Evolutionary conservation across 1,140 invertebrate species (phyloP).

Genomic region (Hyles euphorbiae): DNA sequence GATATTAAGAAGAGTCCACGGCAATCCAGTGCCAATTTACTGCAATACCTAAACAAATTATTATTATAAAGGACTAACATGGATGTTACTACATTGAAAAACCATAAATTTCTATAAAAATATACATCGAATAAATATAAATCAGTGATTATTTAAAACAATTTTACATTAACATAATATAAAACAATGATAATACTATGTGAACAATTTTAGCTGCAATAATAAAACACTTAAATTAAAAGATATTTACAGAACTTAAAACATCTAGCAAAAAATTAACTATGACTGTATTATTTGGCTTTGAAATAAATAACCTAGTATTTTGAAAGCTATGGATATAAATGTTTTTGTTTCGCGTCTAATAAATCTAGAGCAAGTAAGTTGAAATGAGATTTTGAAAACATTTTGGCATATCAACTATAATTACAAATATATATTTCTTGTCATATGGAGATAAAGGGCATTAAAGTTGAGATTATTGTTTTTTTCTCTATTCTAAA

Average conservation of each 20-base stretch:
- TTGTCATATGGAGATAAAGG: too few relatives aligned
- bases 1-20: constrained; percentile 24
- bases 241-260: constrained; percentile 71
- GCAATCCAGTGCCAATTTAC: constrained; percentile 52
- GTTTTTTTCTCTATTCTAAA: too few relatives aligned
- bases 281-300: constrained; percentile 75
- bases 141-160: constrained; percentile 59
- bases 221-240: constrained; percentile 57
- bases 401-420: too few relatives aligned
- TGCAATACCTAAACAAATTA: constrained; percentile 3
- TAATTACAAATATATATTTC: too few relatives aligned
- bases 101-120: constrained; percentile 48
- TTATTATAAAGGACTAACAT: constrained; percentile 5
- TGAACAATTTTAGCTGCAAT: constrained; percentile 51
- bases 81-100: constrained; percentile 46
- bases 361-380: too few relatives aligned
- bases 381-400: too few relatives aligned
- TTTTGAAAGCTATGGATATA: constrained; percentile 67
- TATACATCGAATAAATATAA: constrained; percentile 68
- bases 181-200: constrained; percentile 72
- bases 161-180: constrained; percentile 62
- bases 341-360: neutral
- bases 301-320: constrained; percentile 73
- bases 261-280: constrained; percentile 57
- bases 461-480: too few relatives aligned